Evolutionary conservation across 2,113 vertebrate genomes (phyloP), one percentile per base, ranked within the genome.

Genomic region (Apteryx mantelli): DNA sequence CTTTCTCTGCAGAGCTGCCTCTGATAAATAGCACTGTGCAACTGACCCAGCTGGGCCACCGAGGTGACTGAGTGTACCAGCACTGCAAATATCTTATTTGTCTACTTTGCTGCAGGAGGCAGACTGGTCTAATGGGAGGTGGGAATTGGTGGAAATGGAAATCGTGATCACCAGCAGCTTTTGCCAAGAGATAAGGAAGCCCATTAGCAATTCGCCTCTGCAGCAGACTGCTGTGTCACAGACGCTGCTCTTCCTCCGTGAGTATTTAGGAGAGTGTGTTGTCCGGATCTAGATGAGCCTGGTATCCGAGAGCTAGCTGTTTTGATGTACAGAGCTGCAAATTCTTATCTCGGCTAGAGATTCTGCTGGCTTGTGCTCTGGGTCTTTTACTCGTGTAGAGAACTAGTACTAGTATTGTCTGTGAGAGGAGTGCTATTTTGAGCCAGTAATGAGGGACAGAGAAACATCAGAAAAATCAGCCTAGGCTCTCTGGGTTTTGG

Each of bases 131-230:
- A 91, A 80, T 58, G 75, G 46, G 32, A 94, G n/a, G 66, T 94
- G 28, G 25, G 53, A 85, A 94, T 46, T 44, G 26, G 36, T 91
- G 32, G 87, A 91, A 95, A 80, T 88, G 85, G 85, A 89, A 93
- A 81, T 71, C 48, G 28, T 0, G 9, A 80, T 91, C n/a, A n/a
- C 28, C 46, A 88, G 32, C 42, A 82, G 60, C 85, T 95, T 97
- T 94, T 95, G 55, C 75, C 85, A 66, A 80, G 93, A 81, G 60
- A 78, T 93, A 91, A 70, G 71, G 89, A 85, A 75, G 91, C 82
- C 93, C 82, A 95, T 93, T 91, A 96, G 84, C 19, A 1, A 40
- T 70, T 82, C 60, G 82, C 40, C 40, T 79, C 66, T 1, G 1
- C 71, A 91, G 58, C 82, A 87, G 63, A 82, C 28, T 91, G 70